These are phyloP conservation scores for Odontophorus gujanensis DNA, from an alignment of 2,113 vertebrate species.

Conservation along the genomic window DNA sequence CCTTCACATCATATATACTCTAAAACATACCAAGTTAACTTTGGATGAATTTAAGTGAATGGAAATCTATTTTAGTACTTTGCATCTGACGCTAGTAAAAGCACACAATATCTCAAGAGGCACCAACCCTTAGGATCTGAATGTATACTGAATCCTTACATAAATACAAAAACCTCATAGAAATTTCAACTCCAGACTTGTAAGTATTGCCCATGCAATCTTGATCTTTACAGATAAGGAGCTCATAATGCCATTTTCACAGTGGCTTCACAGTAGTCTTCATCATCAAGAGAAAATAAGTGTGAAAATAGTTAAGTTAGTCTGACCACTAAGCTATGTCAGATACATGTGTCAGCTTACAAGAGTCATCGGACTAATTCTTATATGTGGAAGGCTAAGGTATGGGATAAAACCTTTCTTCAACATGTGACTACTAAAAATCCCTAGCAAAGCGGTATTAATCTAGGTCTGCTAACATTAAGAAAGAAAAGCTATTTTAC, in stretches of 20 bases:
- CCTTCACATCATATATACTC: constrained; percentile 6
- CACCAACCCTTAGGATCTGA: constrained; percentile 17
- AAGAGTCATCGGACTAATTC: not conserved
- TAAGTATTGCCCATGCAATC: not conserved
- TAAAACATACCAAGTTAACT: constrained; percentile 5
- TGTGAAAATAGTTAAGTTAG: not conserved
- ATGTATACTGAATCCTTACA: not conserved
- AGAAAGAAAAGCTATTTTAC: not conserved
- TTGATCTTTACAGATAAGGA: not conserved
- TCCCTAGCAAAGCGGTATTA: not conserved
- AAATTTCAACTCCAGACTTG: not conserved
- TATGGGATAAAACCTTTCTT: not conserved
- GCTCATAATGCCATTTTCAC: not conserved
- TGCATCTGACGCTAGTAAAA: constrained; percentile 4
- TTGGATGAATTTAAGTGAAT: constrained; percentile 39
- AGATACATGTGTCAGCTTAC: not conserved
- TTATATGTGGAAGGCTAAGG: not conserved
- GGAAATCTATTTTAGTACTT: constrained; percentile 50
- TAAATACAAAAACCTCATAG: constrained; percentile 41
- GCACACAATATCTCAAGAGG: constrained; percentile 24
- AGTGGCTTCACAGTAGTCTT: not conserved
- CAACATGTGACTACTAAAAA: not conserved
- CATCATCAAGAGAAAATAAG: not conserved
- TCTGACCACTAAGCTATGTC: not conserved
- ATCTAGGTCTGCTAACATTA: not conserved